Evolutionary conservation across 1,140 invertebrate genomes (phyloP), one percentile per base, ranked within the genome.

Genomic region (Drosophila navojoa): DNA sequence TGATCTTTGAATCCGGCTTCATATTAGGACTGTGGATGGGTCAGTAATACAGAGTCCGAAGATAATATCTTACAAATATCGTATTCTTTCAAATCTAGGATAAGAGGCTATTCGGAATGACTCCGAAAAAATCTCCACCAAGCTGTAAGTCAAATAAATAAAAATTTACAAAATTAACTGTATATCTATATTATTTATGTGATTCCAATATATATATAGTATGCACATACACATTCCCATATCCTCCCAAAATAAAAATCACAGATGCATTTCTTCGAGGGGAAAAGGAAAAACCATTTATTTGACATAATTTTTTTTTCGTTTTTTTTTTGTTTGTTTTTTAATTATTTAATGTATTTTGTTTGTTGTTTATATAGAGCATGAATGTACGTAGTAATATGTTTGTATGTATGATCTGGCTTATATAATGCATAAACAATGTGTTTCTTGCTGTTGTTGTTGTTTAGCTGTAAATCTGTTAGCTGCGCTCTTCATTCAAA

Each of bases 201-300:
- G 2, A 10, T 32, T 32, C 32, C 32, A 32, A 6, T 32, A 32
- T 32, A 7, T 32, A 32, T 32, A 32, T 32, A 32, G 6, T 32
- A 32, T 29, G 27, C 5, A 32, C 1, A 32, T 32, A 32, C 6
- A 9, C 5, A 32, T 32, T 32, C 7, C 32, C 2, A 29, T 29
- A 29, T 3, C 27, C 27, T 29, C 27, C 27, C 27, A 29, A 29
- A 29, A 29, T 32, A 60, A 71, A 71, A 69, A 62, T 11, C 22
- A 27, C 13, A 55, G 22, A 16, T 29, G 16, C 13, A 59, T 75
- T 72, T 89, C 58, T 78, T 89, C 89, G 77, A 89, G 84, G 84
- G 84, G 81, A 89, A 87, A 89, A 89, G 84, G 84, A 89, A 89
- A 89, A 89, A 89, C 84, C 84, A 89, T 89, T 89, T 89, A 89